These are phyloP conservation scores for Scelioninae gen. 1 DNA, from an alignment of 2,888 invertebrate species.

Conservation along the genomic window DNA sequence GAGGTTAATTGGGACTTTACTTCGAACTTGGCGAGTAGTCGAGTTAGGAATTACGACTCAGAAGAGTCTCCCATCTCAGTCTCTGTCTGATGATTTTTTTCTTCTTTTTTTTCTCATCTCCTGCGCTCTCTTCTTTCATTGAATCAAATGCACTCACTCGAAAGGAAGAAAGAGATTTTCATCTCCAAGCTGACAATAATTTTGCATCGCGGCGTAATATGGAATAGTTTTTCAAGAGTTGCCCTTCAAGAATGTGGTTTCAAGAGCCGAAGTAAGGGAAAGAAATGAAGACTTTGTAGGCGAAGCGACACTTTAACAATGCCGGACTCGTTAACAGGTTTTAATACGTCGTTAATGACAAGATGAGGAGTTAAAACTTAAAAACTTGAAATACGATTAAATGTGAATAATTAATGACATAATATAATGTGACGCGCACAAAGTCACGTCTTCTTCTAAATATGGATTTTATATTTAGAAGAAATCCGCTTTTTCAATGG, in stretches of 20 bases:
- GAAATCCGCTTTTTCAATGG: no score
- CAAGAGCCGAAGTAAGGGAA: conserved; percentile 35
- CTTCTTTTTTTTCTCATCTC: conserved; percentile 41
- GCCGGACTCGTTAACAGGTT: conserved; percentile 39
- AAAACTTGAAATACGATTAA: conserved; percentile 30
- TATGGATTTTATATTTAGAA: no score
- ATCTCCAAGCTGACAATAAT: conserved; percentile 52
- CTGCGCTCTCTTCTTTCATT: conserved; percentile 35
- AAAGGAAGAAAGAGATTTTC: conserved; percentile 56
- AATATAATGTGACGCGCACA: conserved; percentile 3
- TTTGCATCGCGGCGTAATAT: conserved; percentile 45
- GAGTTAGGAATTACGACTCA: conserved; percentile 76
- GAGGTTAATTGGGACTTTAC: conserved; percentile 75
- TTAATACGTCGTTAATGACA: conserved; percentile 56
- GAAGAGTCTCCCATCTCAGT: conserved; percentile 69
- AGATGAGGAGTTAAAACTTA: conserved; percentile 35
- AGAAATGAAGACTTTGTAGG: conserved; percentile 34
- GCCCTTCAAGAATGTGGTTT: conserved; percentile 31
- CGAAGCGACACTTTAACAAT: conserved; percentile 48
- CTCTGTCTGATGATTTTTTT: conserved; percentile 40
- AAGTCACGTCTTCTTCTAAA: no score
- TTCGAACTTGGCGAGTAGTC: conserved; percentile 72
- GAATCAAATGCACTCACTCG: conserved; percentile 38
- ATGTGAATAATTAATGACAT: conserved; percentile 14
- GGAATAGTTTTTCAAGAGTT: conserved; percentile 45